Evolutionary conservation across 2,797 vertebrate species (phyloP).

Genomic region (Halcyon smyrnensis): DNA sequence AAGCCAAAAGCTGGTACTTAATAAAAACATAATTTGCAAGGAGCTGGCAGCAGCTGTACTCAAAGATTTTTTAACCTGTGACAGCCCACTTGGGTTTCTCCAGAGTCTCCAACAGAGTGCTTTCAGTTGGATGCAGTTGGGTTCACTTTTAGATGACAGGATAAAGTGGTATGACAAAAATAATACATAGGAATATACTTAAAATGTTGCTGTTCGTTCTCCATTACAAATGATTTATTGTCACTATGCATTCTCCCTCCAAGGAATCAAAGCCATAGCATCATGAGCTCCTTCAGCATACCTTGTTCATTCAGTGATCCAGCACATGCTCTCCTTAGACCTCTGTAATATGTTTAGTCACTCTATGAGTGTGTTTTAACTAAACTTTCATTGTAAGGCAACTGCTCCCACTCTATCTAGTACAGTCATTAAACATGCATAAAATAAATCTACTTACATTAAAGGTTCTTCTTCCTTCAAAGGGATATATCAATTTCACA

Average conservation of each 20-base stretch:
- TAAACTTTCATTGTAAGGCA: background rate
- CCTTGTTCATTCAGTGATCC: background rate
- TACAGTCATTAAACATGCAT: background rate
- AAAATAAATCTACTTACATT: background rate
- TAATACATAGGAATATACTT: background rate
- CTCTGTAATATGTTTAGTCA: background rate
- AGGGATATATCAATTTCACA: background rate
- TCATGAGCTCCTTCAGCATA: fast-evolving
- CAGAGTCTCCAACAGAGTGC: background rate
- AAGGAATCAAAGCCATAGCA: background rate
- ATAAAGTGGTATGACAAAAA: background rate
- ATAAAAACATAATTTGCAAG: background rate
- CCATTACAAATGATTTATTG: background rate
- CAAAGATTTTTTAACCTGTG: background rate
- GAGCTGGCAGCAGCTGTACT: background rate
- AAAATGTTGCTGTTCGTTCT: background rate
- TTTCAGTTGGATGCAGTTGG: background rate
- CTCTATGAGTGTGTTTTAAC: background rate
- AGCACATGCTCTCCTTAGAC: background rate
- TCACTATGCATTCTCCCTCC: background rate
- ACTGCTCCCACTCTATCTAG: background rate
- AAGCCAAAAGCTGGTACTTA: background rate
- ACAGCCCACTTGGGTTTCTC: background rate
- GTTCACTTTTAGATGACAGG: background rate
- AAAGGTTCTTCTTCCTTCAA: background rate